These are phyloP conservation scores for Drosophila formosana DNA, from an alignment of 2,888 invertebrate species.

Conservation along the genomic window DNA sequence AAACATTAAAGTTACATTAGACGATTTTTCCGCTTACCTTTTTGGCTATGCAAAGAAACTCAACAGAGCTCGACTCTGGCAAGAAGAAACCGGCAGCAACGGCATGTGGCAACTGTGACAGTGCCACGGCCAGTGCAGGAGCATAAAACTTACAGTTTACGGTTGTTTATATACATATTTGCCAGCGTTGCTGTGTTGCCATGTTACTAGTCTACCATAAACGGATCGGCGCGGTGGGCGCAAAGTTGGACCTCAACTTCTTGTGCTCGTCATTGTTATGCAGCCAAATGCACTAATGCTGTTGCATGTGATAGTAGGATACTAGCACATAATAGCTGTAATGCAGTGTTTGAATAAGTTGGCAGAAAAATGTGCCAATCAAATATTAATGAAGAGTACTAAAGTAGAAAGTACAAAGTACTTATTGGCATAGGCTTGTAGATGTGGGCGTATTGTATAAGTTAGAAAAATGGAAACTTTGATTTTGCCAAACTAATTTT, in stretches of 20 bases:
- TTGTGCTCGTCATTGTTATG: conserved; percentile 51
- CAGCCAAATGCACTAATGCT: conserved; percentile 63
- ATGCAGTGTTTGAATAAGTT: conserved; percentile 7
- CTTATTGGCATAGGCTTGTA: conserved; percentile 1
- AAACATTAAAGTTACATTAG: conserved; percentile 74
- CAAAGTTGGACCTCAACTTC: conserved; percentile 35
- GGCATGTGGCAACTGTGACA: conserved; percentile 1
- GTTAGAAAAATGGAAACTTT: background rate
- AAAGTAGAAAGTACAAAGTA: conserved; percentile 19
- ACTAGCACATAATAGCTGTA: conserved; percentile 23
- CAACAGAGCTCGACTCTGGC: conserved; percentile 2
- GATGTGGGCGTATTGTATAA: too few relatives aligned
- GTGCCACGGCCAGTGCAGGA: conserved; percentile 27
- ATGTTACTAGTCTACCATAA: conserved; percentile 5
- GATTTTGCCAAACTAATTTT: too few relatives aligned
- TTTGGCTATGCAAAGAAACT: conserved; percentile 47
- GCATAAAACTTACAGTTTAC: conserved; percentile 57
- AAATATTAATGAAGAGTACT: conserved; percentile 47
- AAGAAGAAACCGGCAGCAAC: background rate
- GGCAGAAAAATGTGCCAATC: conserved; percentile 28
- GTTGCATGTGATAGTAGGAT: conserved; percentile 55
- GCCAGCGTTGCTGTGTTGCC: background rate
- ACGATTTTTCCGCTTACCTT: conserved; percentile 59
- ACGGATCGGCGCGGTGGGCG: conserved; percentile 22
- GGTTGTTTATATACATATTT: conserved; percentile 37